Base-by-base conservation (phyloP, 2,113 vertebrate species). In the cattle (Bos taurus) region DNA sequence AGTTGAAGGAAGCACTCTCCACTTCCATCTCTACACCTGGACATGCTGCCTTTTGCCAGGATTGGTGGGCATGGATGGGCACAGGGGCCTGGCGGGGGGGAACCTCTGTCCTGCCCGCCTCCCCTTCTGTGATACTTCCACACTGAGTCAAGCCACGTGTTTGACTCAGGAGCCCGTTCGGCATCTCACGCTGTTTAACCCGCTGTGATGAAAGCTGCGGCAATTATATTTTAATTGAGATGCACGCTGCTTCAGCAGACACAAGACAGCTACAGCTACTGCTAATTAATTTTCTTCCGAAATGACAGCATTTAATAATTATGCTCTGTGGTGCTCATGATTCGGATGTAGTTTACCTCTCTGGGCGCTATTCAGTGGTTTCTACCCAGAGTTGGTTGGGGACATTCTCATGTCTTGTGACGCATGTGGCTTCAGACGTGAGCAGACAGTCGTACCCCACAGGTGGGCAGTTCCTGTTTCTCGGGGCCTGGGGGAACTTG, bases 171-270 rank as follows among this genome's bases (percentile, higher is more conserved):
- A 97, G 96, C 94, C 97, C 46, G 80, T 95, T 98, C 96, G 23
- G 94, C 94, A 83, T 97, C 97, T 98, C 97, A 97, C 88, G 97
- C 97, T 46, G 8, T 98, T 98, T 98, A 97, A 97, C 98, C 98
- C 98, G 98, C 98, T 98, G 98, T 98, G 99, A 98, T 96, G 94
- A 97, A 99, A 98, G 98, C 98, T 97, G 97, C 90, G 97, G 98
- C 99, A 99, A 99, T 99, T 99, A 98, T 98, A 98, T 98, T 99
- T 99, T 99, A 99, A 99, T 99, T 99, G 99, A 99, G 98, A 99
- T 98, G 97, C 98, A 98, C 97, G 33, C 98, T 98, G 98, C 98
- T 98, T 98, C 99, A 99, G 98, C 98, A 98, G 98, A 99, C 98
- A 98, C 97, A 98, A 98, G 99, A 98, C 99, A 99, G 99, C 98